Conservation (phyloP, 2,113 vertebrate species). For the Pogona vitticeps region DNA sequence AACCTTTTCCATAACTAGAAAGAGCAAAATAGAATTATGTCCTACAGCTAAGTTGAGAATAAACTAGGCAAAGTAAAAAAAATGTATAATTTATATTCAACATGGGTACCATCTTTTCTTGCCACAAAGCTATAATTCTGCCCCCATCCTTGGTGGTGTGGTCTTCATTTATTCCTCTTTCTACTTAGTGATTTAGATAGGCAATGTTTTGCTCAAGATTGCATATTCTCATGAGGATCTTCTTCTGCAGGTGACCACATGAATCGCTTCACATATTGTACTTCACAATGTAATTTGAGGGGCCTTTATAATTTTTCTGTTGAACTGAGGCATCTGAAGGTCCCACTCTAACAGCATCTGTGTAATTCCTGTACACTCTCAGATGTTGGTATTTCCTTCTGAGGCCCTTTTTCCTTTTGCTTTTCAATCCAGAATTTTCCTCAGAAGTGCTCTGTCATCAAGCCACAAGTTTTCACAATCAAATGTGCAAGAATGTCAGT, state of each 20-base stretch:
- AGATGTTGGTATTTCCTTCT: neutral
- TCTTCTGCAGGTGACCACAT: no score
- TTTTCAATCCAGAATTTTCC: neutral
- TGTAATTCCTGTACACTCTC: no score
- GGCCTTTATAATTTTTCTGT: neutral
- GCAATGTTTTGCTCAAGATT: neutral
- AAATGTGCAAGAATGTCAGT: slow-evolving; percentile 21
- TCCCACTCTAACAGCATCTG: neutral
- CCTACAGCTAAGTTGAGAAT: no score
- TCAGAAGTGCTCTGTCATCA: neutral
- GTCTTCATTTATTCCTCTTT: neutral
- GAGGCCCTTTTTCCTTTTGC: neutral
- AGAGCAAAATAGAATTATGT: neutral
- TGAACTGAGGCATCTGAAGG: neutral
- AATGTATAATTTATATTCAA: neutral
- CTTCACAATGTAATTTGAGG: no score
- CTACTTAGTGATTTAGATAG: neutral
- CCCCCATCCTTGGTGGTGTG: neutral
- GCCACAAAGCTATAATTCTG: neutral
- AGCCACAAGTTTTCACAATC: slow-evolving; percentile 34
- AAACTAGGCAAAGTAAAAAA: neutral
- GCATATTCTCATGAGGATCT: neutral
- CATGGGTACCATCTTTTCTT: neutral
- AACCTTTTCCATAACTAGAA: neutral
- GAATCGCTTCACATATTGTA: no score